Percentiles rank a stretch among this genome's conserved stretches.
These are phyloP conservation scores for Trichechus manatus DNA, from an alignment of 2,113 vertebrate genomes.

Conservation along the genomic window DNA sequence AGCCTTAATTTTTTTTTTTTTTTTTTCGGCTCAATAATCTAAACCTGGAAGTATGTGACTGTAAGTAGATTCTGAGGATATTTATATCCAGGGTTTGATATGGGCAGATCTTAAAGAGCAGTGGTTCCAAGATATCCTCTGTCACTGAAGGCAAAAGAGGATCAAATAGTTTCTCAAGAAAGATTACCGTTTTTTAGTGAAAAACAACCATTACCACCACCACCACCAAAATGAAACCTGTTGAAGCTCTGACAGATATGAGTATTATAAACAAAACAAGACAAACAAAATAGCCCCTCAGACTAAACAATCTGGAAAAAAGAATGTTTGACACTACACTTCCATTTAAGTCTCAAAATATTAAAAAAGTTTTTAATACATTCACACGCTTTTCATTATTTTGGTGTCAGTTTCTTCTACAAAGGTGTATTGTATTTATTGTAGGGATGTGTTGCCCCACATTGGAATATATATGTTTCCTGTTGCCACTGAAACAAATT, in stretches of 20 bases:
- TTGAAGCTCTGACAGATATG: background rate
- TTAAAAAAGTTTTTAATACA: background rate
- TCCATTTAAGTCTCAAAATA: background rate
- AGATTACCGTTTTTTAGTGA: background rate
- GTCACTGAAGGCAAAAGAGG: background rate
- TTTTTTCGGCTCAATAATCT: background rate
- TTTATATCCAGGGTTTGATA: slow-evolving; percentile 10
- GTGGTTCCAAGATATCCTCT: background rate
- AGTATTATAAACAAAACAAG: background rate
- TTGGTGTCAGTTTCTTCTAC: background rate
- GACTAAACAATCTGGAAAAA: background rate
- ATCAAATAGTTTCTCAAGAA: background rate
- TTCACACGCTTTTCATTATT: background rate
- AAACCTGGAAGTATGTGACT: background rate
- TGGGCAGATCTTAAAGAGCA: background rate
- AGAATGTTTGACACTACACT: background rate
- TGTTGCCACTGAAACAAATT: background rate
- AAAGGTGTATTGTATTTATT: background rate
- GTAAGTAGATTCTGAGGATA: background rate
- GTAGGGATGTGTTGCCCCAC: background rate
- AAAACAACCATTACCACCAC: background rate
- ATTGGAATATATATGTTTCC: background rate
- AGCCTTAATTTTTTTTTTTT: background rate
- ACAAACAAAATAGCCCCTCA: background rate
- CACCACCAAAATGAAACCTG: background rate